A percentile compares a stretch with the other conserved stretches of the same genome.
Evolutionary conservation across 2,888 invertebrate species (phyloP).

Genomic region (Hydrotaea cyrtoneurina): DNA sequence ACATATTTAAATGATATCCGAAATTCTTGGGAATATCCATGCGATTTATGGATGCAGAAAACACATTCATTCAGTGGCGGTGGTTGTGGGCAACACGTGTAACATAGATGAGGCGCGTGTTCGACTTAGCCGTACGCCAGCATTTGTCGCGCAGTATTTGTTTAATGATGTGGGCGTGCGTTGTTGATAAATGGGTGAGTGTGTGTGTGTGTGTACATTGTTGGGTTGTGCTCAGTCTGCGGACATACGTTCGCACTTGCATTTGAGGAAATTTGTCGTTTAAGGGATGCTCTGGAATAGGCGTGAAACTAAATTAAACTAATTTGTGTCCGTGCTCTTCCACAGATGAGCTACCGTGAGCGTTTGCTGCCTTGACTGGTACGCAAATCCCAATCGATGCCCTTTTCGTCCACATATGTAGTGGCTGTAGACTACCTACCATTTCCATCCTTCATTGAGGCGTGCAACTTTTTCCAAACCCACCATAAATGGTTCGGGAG

Average conservation of each 20-base stretch:
- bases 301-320: constrained; percentile 68
- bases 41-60: constrained; percentile 55
- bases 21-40: constrained; percentile 53
- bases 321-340: constrained; percentile 59
- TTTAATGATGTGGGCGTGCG: constrained; percentile 69
- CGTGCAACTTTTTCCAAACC: not conserved
- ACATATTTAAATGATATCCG: constrained; percentile 66
- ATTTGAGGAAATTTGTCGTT: constrained; percentile 33
- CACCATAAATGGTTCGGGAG: no score
- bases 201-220: constrained; percentile 13
- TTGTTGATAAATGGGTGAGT: constrained; percentile 42
- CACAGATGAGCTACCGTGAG: constrained; percentile 44
- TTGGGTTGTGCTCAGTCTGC: not conserved
- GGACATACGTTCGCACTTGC: constrained; percentile 2
- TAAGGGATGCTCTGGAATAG: constrained; percentile 60
- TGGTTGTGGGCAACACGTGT: constrained; percentile 56
- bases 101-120: constrained; percentile 63
- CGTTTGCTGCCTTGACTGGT: not conserved
- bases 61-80: constrained; percentile 1
- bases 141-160: constrained; percentile 69
- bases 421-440: not conserved
- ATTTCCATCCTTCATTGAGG: not conserved
- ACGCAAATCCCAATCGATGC: constrained; percentile 4
- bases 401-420: constrained; percentile 6
- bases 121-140: constrained; percentile 58